These are phyloP conservation scores for Pentamera pediparva DNA, from an alignment of 53 echinoderm and acorn worm genomes.

Conservation along the genomic window DNA sequence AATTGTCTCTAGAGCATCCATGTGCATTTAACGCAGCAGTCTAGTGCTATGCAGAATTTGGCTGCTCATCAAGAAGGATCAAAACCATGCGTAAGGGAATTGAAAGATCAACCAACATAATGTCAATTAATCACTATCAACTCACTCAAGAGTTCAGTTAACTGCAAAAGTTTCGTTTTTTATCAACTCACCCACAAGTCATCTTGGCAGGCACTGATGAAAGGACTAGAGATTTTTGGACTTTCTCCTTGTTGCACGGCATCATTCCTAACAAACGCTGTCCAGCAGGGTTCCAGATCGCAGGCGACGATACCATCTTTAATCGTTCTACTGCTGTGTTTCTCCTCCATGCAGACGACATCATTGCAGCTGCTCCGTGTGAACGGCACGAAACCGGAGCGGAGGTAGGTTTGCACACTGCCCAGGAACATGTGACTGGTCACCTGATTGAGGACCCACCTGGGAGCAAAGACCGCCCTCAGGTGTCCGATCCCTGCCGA, in stretches of 20 bases:
- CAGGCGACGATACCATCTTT: background rate
- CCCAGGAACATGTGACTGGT: conserved; percentile 1
- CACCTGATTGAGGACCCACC: background rate
- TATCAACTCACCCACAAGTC: no score
- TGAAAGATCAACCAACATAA: no score
- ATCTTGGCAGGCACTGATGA: no score
- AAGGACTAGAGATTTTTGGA: background rate
- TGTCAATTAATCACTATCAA: no score
- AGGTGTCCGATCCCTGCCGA: background rate
- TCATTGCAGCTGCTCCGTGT: background rate
- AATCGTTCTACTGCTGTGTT: background rate
- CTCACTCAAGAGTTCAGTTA: no score
- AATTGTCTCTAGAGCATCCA: no score
- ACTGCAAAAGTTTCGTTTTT: no score
- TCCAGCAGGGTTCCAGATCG: conserved; percentile 4
- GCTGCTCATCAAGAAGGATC: no score
- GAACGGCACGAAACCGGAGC: background rate
- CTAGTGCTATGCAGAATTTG: no score
- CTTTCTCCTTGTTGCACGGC: background rate
- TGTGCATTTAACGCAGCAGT: no score
- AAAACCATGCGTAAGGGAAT: no score
- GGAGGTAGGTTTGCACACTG: background rate
- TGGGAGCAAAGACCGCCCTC: background rate
- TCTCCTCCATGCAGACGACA: background rate
- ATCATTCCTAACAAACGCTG: background rate